Percentiles rank a stretch among this genome's conserved stretches.
These are phyloP conservation scores for Charina bottae DNA, from an alignment of 2,113 vertebrate genomes.

Conservation along the genomic window DNA sequence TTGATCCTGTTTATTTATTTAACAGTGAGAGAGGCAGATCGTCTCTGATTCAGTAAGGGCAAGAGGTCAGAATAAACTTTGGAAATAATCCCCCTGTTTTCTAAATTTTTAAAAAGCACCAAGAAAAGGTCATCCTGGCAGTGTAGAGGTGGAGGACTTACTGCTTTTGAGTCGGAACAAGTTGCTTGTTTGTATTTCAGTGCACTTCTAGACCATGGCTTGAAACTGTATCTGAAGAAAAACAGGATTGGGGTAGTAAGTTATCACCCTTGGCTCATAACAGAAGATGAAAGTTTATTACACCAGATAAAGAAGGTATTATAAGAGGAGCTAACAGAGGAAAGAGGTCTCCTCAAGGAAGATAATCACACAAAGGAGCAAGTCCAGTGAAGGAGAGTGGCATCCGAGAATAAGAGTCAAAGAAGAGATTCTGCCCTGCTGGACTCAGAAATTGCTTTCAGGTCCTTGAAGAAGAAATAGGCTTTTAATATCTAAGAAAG, in stretches of 20 bases:
- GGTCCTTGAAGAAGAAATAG: not conserved
- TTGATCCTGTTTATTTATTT: not conserved
- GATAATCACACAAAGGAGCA: not conserved
- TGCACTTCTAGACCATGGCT: not conserved
- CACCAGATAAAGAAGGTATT: not conserved
- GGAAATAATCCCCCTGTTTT: conserved; percentile 1
- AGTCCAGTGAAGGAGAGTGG: not conserved
- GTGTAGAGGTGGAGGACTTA: not conserved
- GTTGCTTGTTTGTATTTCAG: not conserved
- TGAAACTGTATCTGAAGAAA: not conserved
- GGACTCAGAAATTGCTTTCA: not conserved
- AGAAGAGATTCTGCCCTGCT: not conserved
- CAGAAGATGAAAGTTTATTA: not conserved
- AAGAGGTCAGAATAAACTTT: not conserved
- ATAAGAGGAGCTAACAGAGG: not conserved
- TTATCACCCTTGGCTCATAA: not conserved
- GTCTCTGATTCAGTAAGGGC: not conserved
- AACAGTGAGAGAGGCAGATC: not conserved
- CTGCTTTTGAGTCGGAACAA: not conserved
- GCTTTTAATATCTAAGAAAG: not conserved
- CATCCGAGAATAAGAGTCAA: not conserved
- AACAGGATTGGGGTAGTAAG: not conserved
- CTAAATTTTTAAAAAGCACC: not conserved
- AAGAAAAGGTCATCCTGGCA: not conserved
- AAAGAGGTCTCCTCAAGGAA: not conserved